Conservation (phyloP, 2,797 vertebrate genomes). For the Sorex maritimensis region DNA sequence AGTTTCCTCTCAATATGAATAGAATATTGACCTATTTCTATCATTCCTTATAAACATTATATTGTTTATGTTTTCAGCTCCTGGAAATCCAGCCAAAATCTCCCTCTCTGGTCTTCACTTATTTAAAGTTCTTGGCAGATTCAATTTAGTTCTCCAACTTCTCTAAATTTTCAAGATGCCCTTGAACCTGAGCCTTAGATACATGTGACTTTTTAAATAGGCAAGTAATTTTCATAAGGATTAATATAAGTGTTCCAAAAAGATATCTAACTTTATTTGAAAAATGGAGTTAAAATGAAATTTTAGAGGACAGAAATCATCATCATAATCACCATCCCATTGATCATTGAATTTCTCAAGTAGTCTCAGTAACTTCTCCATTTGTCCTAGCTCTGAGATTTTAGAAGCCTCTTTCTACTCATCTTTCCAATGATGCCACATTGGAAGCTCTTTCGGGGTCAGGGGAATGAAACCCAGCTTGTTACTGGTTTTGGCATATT, state of each 20-base stretch:
- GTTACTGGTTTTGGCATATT: too few relatives aligned
- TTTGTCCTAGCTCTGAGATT: too few relatives aligned
- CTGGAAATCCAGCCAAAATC: background rate
- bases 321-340: too few relatives aligned
- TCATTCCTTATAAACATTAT: background rate
- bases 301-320: too few relatives aligned
- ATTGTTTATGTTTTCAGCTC: background rate
- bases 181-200: slow-evolving; percentile 1
- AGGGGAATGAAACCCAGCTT: too few relatives aligned
- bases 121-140: background rate
- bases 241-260: background rate
- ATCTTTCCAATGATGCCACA: too few relatives aligned
- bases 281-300: background rate
- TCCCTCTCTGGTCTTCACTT: background rate
- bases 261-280: slow-evolving; percentile 15
- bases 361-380: too few relatives aligned
- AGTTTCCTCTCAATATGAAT: background rate
- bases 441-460: too few relatives aligned
- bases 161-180: background rate
- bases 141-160: background rate
- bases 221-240: background rate
- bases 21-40: background rate
- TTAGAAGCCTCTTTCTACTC: too few relatives aligned
- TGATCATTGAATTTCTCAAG: too few relatives aligned
- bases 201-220: background rate